Evolutionary conservation across 1,140 invertebrate genomes (phyloP).

Genomic region (Zophobas morio): DNA sequence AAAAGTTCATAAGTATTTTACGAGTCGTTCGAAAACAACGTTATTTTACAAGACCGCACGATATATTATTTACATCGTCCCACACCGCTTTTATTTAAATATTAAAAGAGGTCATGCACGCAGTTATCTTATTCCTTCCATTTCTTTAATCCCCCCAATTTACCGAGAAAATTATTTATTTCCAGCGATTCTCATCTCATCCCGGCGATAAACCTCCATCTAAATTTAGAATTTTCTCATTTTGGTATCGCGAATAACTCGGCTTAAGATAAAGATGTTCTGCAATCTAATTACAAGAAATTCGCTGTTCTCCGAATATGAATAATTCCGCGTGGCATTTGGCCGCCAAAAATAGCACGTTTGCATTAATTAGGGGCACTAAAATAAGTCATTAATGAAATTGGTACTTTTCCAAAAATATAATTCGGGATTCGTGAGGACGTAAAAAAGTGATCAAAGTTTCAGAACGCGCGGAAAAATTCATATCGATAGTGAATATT

Average conservation of each 20-base stretch:
- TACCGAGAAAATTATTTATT: neutral
- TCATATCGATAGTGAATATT: neutral
- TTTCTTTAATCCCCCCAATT: neutral
- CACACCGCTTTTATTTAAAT: conserved; percentile 12
- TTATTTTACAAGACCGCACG: neutral
- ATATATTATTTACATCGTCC: conserved; percentile 30
- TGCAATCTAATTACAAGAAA: too few species aligned
- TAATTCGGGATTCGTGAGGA: too few species aligned
- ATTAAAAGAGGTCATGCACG: conserved; percentile 27
- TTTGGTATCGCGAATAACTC: neutral
- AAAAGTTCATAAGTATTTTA: too few species aligned
- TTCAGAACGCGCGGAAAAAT: neutral
- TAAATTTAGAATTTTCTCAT: neutral
- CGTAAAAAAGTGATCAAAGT: too few species aligned
- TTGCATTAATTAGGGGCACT: too few species aligned
- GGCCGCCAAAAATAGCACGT: too few species aligned
- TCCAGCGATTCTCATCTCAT: too few species aligned
- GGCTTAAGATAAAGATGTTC: too few species aligned
- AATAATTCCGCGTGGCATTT: too few species aligned
- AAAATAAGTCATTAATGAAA: too few species aligned
- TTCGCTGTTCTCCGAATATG: too few species aligned
- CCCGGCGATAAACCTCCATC: neutral
- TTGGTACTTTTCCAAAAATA: too few species aligned
- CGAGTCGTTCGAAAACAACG: neutral
- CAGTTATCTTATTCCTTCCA: conserved; percentile 4